Percentiles rank a stretch among this genome's conserved stretches.
These are phyloP conservation scores for Epinephelus cyanopodus DNA, from an alignment of 2,113 vertebrate genomes.

Conservation along the genomic window DNA sequence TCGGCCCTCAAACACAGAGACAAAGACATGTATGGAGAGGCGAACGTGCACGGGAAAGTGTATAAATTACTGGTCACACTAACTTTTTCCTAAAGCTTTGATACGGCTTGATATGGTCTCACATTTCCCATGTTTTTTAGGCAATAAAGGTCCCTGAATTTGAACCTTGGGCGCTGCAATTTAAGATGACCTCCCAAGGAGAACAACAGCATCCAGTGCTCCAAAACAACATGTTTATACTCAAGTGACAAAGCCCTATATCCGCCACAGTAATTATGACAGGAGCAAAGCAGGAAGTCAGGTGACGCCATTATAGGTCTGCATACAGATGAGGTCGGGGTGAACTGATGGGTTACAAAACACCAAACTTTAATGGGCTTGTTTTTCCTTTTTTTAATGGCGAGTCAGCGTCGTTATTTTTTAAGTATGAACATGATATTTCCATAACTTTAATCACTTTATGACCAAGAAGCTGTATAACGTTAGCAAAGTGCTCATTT, in stretches of 20 bases:
- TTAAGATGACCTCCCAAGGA: background rate
- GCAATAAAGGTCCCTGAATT: background rate
- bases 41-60: conserved; percentile 8
- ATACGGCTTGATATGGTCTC: background rate
- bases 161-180: background rate
- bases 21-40: conserved; percentile 69
- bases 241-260: background rate
- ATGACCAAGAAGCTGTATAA: background rate
- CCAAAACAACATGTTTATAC: background rate
- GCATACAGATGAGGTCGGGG: background rate
- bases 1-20: conserved; percentile 43
- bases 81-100: conserved; percentile 17
- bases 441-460: background rate
- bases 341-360: background rate
- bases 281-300: background rate
- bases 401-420: background rate
- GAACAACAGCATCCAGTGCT: background rate
- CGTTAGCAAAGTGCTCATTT: background rate
- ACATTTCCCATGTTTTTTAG: background rate
- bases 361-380: background rate
- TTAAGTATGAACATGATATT: no score
- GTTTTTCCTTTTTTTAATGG: background rate
- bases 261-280: background rate
- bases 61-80: conserved; percentile 33
- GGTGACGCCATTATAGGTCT: background rate